A percentile compares a stretch with the other conserved stretches of the same genome.
Conservation (phyloP, 2,797 vertebrate species). For the Buphagus erythrorhynchus region DNA sequence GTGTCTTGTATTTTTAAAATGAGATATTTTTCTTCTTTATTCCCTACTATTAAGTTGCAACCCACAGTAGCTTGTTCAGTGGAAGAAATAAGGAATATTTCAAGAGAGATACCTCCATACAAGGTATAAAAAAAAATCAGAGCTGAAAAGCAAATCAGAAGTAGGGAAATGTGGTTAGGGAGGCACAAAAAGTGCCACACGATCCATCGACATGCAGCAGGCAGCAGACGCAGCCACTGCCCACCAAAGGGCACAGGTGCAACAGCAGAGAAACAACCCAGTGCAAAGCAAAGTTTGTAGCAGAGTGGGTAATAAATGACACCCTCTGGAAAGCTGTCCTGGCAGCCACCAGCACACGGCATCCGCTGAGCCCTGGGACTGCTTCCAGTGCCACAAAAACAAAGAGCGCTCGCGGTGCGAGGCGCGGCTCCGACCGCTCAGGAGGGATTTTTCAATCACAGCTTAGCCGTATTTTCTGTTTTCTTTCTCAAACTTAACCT, state of each 20-base stretch:
- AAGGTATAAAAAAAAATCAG: neutral
- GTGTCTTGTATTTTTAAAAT: neutral
- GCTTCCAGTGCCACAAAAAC: neutral
- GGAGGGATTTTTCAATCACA: neutral
- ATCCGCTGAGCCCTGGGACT: neutral
- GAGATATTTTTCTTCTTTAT: neutral
- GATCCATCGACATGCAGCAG: neutral
- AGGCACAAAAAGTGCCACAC: neutral
- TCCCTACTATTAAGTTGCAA: neutral
- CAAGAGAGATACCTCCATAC: neutral
- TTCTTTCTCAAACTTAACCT: neutral
- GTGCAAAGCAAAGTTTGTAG: neutral
- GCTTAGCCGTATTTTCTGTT: neutral
- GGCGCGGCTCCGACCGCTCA: neutral
- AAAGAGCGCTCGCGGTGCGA: fast-evolving
- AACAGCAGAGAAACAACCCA: neutral
- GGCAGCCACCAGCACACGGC: neutral
- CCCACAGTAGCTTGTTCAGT: neutral
- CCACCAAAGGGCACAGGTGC: neutral
- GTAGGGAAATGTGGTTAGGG: neutral
- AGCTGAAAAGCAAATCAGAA: neutral
- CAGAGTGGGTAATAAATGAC: neutral
- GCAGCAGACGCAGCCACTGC: neutral
- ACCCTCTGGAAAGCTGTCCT: slow-evolving; percentile 5
- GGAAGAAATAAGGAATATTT: neutral